These are phyloP conservation scores for Sinohyriopsis cumingii DNA, from an alignment of 2,888 invertebrate genomes.

Conservation along the genomic window DNA sequence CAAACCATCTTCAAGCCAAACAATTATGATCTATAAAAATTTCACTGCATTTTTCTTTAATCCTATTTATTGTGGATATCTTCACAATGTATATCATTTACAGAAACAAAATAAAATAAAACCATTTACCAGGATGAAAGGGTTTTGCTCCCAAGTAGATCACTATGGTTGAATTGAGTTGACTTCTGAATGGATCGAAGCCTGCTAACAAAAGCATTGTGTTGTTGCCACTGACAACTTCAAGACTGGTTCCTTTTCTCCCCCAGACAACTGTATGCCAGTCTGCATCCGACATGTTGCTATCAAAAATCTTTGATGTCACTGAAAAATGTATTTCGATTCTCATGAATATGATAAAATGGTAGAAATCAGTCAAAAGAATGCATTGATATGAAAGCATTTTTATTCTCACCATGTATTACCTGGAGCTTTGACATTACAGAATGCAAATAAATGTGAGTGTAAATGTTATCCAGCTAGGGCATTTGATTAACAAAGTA, in stretches of 20 bases:
- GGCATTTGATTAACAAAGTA: no score
- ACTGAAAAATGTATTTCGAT: constrained; percentile 18
- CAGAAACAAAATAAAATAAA: neutral
- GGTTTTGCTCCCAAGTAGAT: constrained; percentile 60
- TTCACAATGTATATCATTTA: neutral
- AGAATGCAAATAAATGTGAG: no score
- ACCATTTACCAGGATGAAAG: constrained; percentile 42
- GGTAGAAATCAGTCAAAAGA: no score
- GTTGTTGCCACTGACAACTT: constrained; percentile 30
- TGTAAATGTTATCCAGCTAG: no score
- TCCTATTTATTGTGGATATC: no score
- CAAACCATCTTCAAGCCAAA: no score
- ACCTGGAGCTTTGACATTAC: no score
- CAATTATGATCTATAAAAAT: no score
- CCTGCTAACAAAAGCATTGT: constrained; percentile 27
- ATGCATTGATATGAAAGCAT: no score
- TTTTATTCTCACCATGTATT: no score
- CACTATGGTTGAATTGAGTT: constrained; percentile 26
- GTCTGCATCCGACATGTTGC: constrained; percentile 44
- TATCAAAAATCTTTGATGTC: constrained; percentile 20
- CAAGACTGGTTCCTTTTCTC: constrained; percentile 25
- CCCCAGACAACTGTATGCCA: constrained; percentile 59
- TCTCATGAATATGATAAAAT: constrained; percentile 2
- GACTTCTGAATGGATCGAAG: constrained; percentile 42
- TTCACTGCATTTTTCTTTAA: no score